Base-by-base conservation (phyloP, 1,140 invertebrate species). In the Drosophila repleta region DNA sequence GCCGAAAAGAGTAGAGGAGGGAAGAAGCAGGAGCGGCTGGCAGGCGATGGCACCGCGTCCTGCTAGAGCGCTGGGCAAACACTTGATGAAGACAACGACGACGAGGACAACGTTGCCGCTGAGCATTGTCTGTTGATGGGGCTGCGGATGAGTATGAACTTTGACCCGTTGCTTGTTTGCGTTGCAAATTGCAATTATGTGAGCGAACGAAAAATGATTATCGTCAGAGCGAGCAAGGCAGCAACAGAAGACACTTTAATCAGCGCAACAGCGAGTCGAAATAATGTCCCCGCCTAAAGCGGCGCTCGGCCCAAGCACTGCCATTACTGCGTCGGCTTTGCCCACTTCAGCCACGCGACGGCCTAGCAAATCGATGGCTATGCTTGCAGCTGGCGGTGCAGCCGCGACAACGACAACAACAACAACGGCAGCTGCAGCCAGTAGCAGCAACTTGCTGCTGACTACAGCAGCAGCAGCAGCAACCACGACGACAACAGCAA, bases 181-280 rank as follows among this genome's bases (percentile, higher is more conserved):
- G 53, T 68, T 70, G 72, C 79, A 87, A 85, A 88, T 88, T 87
- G 83, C 79, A 87, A 88, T 83, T 88, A 88, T 75, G 67, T 49
- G 51, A 65, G 73, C 61, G 39, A 57, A 45, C 21, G 41, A 48
- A 51, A 62, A 61, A 49, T 41, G 51, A 76, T 67, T 60, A 49
- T 18, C 43, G 32, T 17, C 7, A 41, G n/a, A 66, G 39, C 48
- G 35, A 65, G 20, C 41, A 39, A 45, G 53, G 41, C 56, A 58
- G 18, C 45, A 21, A 18, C 6, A 24, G 32, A 43, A 41, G 48
- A 57, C 52, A 43, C 52, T 77, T 74, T 61, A 70, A 70, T 74
- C 66, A 64, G 66, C 46, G 51, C 57, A 61, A 45, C 58, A 61
- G 76, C 49, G 72, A 76, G 85, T 74, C 56, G 63, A 76, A 67